Conservation (phyloP, 2,797 vertebrate genomes). For the Rhyacichthys aspro region DNA sequence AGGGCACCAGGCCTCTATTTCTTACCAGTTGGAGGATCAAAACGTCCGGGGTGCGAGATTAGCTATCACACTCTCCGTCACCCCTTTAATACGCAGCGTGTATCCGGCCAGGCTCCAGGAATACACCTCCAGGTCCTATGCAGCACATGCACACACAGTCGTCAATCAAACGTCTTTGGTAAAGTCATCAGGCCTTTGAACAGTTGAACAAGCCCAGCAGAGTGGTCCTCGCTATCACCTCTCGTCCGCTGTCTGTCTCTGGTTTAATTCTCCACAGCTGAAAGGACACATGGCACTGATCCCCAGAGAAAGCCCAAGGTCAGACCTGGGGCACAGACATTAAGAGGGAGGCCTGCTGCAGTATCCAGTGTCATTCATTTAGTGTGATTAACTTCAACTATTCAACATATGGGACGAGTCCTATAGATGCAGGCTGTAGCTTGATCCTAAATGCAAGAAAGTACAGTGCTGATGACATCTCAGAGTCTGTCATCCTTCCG, state of each 20-base stretch:
- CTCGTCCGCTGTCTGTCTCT: conserved; percentile 34
- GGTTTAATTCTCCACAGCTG: conserved; percentile 78
- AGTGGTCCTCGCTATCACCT: conserved; percentile 25
- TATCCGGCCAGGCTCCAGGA: conserved; percentile 35
- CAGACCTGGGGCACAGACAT: conserved; percentile 61
- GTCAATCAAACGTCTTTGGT: conserved; percentile 61
- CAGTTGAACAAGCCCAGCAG: conserved; percentile 43
- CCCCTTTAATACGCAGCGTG: conserved; percentile 12
- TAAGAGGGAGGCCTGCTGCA: conserved; percentile 32
- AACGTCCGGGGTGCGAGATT: conserved; percentile 53
- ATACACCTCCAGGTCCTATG: conserved; percentile 35
- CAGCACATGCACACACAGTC: conserved; percentile 43
- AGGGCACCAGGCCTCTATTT: conserved; percentile 77
- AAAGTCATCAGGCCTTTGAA: conserved; percentile 54
- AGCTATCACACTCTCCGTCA: conserved; percentile 54
- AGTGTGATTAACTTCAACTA: conserved; percentile 36
- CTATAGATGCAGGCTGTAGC: conserved; percentile 7
- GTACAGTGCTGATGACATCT: background rate
- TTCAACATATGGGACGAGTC: conserved; percentile 37
- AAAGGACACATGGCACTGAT: conserved; percentile 76
- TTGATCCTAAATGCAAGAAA: background rate
- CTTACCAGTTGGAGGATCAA: conserved; percentile 66
- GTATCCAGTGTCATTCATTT: conserved; percentile 62
- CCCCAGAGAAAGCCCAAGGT: conserved; percentile 74
- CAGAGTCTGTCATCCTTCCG: too few species aligned